A percentile compares a stretch with the other conserved stretches of the same genome.
Evolutionary conservation across 2,113 vertebrate genomes (phyloP).

Genomic region (Microtus pennsylvanicus): DNA sequence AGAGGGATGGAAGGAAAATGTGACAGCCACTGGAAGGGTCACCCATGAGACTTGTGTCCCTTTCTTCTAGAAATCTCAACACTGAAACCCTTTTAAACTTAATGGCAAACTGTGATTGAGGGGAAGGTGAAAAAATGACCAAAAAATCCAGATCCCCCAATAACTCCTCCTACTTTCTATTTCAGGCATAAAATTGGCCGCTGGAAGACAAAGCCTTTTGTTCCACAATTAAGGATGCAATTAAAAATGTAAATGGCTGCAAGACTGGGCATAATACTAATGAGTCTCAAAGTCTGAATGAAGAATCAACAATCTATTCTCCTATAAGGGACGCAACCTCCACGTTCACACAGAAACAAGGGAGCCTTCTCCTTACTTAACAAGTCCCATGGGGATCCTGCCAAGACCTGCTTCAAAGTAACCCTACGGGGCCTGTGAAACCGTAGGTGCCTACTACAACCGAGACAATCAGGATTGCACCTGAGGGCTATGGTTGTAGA

Average conservation of each 20-base stretch:
- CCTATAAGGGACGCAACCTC: not conserved
- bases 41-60: not conserved
- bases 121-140: not conserved
- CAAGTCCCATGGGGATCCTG: not conserved
- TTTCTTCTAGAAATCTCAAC: conserved; percentile 40
- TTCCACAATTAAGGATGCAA: conserved; percentile 73
- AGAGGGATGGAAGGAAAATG: not conserved
- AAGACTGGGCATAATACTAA: conserved; percentile 57
- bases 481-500: not conserved
- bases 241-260: conserved; percentile 75
- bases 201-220: conserved; percentile 70
- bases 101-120: conserved; percentile 26
- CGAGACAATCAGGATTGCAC: not conserved
- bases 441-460: not conserved
- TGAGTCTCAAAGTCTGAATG: conserved; percentile 50
- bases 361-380: not conserved
- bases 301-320: conserved; percentile 42
- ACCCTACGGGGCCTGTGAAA: not conserved
- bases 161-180: conserved; percentile 63
- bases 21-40: not conserved
- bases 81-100: not conserved
- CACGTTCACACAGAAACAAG: not conserved
- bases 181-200: conserved; percentile 70
- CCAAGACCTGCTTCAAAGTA: conserved; percentile 13
- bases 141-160: not conserved